Base-by-base conservation (phyloP, 1,140 invertebrate genomes). In the Phenacoccus solenopsis region DNA sequence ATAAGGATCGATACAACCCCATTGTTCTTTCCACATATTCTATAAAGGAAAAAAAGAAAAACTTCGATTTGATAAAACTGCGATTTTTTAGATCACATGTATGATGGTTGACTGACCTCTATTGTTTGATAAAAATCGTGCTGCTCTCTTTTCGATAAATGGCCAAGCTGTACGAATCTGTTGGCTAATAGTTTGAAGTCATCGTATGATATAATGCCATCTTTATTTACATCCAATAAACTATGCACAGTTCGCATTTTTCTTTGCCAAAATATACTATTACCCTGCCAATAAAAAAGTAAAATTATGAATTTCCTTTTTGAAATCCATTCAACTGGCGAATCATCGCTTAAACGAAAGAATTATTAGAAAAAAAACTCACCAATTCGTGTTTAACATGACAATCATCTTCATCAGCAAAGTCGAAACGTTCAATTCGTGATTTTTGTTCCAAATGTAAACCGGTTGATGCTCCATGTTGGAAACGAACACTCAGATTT, bases 161-260 rank as follows among this genome's bases (percentile, higher is more conserved):
- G 85, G 0, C 89, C 89, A 68, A 91, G 78, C 71, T 87, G 82
- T 56, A 85, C 83, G 77, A 91, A 92, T 74, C 87, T 81, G 73
- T 88, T 83, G 2, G 84, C 84, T 72, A 91, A 79, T 27, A 90
- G 81, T 77, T 83, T 82, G 76, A 90, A 90, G 77, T 92, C 90
- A 74, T 91, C 88, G 76, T 83, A 90, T 1, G 88, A 90, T 72
- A 91, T 76, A 61, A 91, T 84, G n/a, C 90, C 89, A 75, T 92
- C 90, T 76, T 90, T 90, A 78, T 92, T 90, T 5, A 92, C 83
- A 76, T 92, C 90, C 73, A 92, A 79, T 73, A 90, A 85, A 72
- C 85, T 85, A 77, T 91, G 89, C 64, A 90, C 82, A 20, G 88
- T 90, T 28, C 93, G 87, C 84, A 96, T 94, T 78, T 94, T 93